These are phyloP conservation scores for Apis cerana DNA, from an alignment of 1,140 invertebrate species.

Conservation along the genomic window DNA sequence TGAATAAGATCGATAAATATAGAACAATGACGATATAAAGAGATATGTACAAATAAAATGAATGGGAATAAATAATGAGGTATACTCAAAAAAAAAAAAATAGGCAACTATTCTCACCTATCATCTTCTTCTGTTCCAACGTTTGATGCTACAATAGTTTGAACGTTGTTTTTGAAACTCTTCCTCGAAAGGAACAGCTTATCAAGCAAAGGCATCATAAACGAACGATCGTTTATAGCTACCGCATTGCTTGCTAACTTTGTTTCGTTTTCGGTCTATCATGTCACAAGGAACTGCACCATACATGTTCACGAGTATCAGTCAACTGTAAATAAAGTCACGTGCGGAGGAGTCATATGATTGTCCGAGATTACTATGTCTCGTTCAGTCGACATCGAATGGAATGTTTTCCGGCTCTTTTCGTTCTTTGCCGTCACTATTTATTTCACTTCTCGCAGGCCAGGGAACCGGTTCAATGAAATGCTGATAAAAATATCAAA, in stretches of 20 bases:
- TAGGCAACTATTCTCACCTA: constrained; percentile 66
- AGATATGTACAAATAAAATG: not conserved
- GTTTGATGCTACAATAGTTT: constrained; percentile 54
- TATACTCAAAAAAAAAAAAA: not conserved
- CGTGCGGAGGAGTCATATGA: constrained; percentile 83
- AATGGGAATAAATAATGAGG: constrained; percentile 12
- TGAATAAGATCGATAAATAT: constrained; percentile 26
- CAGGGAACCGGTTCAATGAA: not conserved
- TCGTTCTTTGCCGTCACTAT: not conserved
- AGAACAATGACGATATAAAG: constrained; percentile 12
- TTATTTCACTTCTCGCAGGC: not conserved
- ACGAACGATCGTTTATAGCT: constrained; percentile 61
- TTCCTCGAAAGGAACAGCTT: constrained; percentile 77
- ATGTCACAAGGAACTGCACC: constrained; percentile 74
- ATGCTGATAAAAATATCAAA: not conserved
- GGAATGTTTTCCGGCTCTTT: constrained; percentile 6
- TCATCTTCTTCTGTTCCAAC: constrained; percentile 46
- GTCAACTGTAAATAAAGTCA: constrained; percentile 83
- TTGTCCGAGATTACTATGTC: constrained; percentile 71
- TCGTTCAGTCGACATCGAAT: constrained; percentile 14
- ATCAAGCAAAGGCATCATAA: constrained; percentile 81
- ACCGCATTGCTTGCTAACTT: constrained; percentile 64
- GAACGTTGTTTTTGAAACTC: constrained; percentile 60
- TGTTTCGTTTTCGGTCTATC: constrained; percentile 70
- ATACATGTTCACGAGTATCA: constrained; percentile 71